Evolutionary conservation across 2,113 vertebrate species (phyloP).

Genomic region (Corapipo altera): DNA sequence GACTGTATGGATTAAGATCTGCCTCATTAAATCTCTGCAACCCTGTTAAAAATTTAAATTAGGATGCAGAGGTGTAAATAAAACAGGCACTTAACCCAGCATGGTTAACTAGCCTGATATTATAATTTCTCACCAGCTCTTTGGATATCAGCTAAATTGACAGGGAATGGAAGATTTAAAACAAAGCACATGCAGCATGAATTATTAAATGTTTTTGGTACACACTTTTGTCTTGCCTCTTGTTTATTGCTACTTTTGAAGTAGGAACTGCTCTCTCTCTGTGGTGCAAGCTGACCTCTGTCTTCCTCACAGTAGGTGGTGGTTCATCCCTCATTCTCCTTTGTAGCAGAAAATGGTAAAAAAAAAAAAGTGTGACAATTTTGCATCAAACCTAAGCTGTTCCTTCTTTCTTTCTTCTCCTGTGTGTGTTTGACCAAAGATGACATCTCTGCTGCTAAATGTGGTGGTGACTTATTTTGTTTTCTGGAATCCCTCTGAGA

Average conservation of each 20-base stretch:
- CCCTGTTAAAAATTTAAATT: constrained; percentile 41
- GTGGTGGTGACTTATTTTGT: background rate
- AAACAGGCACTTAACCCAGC: constrained; percentile 5
- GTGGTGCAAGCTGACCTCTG: background rate
- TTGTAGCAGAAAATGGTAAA: background rate
- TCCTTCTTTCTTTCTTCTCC: background rate
- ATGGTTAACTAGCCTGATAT: background rate
- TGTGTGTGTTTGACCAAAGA: background rate
- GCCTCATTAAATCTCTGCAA: constrained; percentile 26
- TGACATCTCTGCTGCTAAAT: background rate
- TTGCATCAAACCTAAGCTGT: background rate
- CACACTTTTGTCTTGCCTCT: background rate
- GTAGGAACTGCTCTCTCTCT: background rate
- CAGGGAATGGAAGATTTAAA: background rate
- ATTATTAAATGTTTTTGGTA: background rate
- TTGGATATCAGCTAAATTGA: background rate
- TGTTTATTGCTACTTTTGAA: background rate
- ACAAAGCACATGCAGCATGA: background rate
- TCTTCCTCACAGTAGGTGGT: background rate
- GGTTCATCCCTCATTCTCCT: background rate
- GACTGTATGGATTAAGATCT: background rate
- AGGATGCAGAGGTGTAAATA: constrained; percentile 26
- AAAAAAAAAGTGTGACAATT: background rate
- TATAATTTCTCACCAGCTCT: background rate
- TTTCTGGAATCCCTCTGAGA: background rate